These are phyloP conservation scores for Nephrocerus scutellatus DNA, from an alignment of 2,888 invertebrate genomes.

Conservation along the genomic window DNA sequence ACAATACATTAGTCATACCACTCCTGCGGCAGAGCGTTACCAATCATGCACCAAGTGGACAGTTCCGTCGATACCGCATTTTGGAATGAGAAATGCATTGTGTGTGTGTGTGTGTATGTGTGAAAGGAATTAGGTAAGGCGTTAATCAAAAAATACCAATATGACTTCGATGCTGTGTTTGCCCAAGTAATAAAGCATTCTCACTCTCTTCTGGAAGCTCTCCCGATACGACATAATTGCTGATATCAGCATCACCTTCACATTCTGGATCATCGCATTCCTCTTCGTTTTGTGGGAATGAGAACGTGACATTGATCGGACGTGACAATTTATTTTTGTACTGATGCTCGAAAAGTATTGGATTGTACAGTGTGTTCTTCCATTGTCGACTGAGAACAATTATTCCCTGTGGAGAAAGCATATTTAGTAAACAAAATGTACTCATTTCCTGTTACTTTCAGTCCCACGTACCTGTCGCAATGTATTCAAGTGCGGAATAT, in stretches of 20 bases:
- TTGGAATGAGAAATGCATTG: slow-evolving; percentile 5
- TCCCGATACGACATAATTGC: slow-evolving; percentile 39
- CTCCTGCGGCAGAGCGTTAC: slow-evolving; percentile 13
- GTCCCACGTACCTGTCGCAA: slow-evolving; percentile 63
- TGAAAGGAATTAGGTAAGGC: slow-evolving; percentile 31
- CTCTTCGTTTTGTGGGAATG: slow-evolving; percentile 75
- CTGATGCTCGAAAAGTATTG: slow-evolving; percentile 80
- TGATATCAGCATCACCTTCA: slow-evolving; percentile 43
- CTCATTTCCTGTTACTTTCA: slow-evolving; percentile 3
- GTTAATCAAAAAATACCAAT: slow-evolving; percentile 48
- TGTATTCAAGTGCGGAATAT: slow-evolving; percentile 80
- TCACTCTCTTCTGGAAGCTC: slow-evolving; percentile 49
- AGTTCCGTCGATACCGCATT: slow-evolving; percentile 2
- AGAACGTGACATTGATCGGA: slow-evolving; percentile 82
- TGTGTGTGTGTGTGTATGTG: slow-evolving; percentile 8
- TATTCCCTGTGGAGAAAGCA: too few relatives aligned
- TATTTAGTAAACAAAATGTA: slow-evolving; percentile 21
- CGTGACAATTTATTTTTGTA: slow-evolving; percentile 76
- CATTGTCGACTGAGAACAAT: slow-evolving; percentile 92
- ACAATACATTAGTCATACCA: too few relatives aligned
- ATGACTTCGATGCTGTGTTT: slow-evolving; percentile 48
- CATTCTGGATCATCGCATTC: slow-evolving; percentile 47
- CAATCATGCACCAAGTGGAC: slow-evolving; percentile 2
- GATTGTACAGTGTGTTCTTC: slow-evolving; percentile 94
- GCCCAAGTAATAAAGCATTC: slow-evolving; percentile 48